Percentiles rank a stretch among this genome's conserved stretches.
Conservation (phyloP, 2,797 vertebrate species). For the Rhynchotus rufescens region DNA sequence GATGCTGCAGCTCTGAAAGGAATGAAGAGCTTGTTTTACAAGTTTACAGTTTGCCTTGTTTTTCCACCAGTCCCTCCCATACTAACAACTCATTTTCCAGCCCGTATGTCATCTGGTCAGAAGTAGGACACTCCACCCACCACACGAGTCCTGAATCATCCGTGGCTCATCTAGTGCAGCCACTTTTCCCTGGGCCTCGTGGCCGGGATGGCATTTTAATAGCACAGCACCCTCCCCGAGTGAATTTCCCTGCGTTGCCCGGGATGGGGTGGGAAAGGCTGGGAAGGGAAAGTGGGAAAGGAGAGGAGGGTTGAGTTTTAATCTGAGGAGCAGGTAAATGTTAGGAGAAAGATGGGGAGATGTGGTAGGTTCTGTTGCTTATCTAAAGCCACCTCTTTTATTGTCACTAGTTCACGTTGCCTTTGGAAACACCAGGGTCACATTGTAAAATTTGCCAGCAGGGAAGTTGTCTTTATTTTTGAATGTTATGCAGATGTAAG, state of each 20-base stretch:
- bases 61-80: conserved; percentile 10
- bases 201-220: not conserved
- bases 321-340: not conserved
- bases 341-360: not conserved
- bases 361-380: not conserved
- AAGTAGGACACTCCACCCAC: conserved; percentile 39
- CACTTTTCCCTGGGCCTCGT: conserved; percentile 20
- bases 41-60: conserved; percentile 34
- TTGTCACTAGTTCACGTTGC: not conserved
- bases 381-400: not conserved
- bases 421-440: not conserved
- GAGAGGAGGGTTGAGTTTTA: not conserved
- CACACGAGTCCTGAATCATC: conserved; percentile 5
- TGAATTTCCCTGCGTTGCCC: not conserved
- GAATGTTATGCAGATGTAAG: not conserved
- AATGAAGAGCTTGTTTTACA: conserved; percentile 12
- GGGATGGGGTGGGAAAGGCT: not conserved
- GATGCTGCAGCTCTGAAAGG: not conserved
- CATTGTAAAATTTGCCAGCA: not conserved
- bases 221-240: not conserved
- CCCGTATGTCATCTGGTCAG: not conserved
- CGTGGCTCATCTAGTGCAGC: not conserved
- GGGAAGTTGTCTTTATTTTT: not conserved
- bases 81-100: conserved; percentile 10
- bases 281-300: too few relatives aligned